Conservation (phyloP, 2,888 invertebrate species). For the Zonitis immaculata region DNA sequence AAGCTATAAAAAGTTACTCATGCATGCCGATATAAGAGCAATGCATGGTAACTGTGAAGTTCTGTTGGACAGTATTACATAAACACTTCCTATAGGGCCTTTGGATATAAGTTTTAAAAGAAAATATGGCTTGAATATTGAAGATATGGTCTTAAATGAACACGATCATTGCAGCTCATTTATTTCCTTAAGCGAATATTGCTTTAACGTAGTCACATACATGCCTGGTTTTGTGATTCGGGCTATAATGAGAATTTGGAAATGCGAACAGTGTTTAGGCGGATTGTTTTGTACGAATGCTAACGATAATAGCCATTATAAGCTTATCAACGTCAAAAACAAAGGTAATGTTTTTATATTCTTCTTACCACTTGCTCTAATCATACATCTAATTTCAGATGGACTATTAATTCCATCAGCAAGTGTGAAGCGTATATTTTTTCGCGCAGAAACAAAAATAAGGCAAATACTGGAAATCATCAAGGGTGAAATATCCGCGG, state of each 20-base stretch:
- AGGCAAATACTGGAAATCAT: not conserved
- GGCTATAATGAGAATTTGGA: not conserved
- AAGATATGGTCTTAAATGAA: not conserved
- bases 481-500: not conserved
- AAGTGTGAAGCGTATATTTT: not conserved
- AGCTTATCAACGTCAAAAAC: no score
- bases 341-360: no score
- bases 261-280: not conserved
- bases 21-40: constrained; percentile 12
- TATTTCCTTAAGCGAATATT: not conserved
- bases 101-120: not conserved
- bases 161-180: not conserved
- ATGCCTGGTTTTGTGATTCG: not conserved
- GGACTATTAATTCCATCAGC: not conserved
- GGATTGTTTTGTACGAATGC: not conserved
- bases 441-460: not conserved
- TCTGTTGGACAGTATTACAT: not conserved
- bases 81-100: not conserved
- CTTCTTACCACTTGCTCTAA: no score
- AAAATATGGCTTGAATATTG: not conserved
- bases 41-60: not conserved
- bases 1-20: constrained; percentile 23
- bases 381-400: not conserved
- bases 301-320: not conserved
- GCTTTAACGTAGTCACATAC: not conserved